Evolutionary conservation across 2,113 vertebrate species (phyloP).

Genomic region (Gila orcuttii): DNA sequence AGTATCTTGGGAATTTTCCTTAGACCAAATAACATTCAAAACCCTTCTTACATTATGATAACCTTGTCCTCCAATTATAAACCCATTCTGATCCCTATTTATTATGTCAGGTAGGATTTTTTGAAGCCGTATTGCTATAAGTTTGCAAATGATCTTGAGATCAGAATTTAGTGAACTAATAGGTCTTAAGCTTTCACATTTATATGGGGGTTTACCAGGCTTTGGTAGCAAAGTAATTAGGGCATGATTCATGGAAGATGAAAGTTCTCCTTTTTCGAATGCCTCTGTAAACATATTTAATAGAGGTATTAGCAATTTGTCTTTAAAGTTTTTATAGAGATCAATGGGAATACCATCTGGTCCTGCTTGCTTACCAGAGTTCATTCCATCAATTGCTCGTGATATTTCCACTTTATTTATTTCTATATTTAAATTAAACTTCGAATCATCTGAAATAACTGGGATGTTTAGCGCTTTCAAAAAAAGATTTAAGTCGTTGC

Average conservation of each 20-base stretch:
- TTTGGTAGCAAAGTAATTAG: neutral
- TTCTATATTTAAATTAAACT: too few relatives aligned
- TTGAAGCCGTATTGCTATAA: neutral
- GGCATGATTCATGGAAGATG: neutral
- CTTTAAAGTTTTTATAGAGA: too few relatives aligned
- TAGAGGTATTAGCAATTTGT: neutral
- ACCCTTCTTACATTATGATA: neutral
- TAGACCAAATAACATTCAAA: neutral
- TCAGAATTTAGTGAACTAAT: neutral
- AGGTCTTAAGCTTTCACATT: neutral
- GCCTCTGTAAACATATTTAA: neutral
- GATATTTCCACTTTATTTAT: too few relatives aligned
- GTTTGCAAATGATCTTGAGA: neutral
- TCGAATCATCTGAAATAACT: too few relatives aligned
- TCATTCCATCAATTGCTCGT: too few relatives aligned
- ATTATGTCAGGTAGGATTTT: too few relatives aligned
- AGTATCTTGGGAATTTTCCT: neutral
- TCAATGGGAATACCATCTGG: too few relatives aligned
- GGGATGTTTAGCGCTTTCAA: too few relatives aligned
- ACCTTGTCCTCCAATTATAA: neutral
- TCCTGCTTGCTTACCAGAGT: too few relatives aligned
- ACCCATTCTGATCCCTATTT: neutral
- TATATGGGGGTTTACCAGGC: neutral
- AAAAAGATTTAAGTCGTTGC: too few relatives aligned
- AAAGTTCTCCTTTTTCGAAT: neutral